A percentile compares a stretch with the other conserved stretches of the same genome.
These are phyloP conservation scores for Epizoanthus rinbou DNA, from an alignment of 92 coral and sea anemone species.

Conservation along the genomic window DNA sequence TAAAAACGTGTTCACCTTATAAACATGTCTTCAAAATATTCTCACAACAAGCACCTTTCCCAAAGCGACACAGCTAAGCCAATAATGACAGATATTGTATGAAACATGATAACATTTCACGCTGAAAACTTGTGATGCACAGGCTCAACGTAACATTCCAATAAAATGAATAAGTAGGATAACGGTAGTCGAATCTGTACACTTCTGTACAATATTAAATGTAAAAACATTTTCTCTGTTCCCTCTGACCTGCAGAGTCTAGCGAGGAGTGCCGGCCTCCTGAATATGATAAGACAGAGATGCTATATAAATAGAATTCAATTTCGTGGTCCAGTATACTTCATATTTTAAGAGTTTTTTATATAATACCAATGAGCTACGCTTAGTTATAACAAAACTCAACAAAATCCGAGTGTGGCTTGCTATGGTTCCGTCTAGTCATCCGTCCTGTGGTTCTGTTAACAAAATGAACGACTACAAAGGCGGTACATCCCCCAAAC, in stretches of 20 bases:
- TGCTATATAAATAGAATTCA: conserved; percentile 43
- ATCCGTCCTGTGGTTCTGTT: not conserved
- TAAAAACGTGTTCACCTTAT: not conserved
- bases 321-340: conserved; percentile 25
- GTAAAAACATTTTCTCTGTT: conserved; percentile 20
- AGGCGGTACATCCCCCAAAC: no score
- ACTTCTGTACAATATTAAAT: conserved; percentile 40
- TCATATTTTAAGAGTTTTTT: conserved; percentile 1
- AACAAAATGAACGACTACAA: no score
- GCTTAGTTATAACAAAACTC: conserved; percentile 2
- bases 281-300: conserved; percentile 28
- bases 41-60: not conserved
- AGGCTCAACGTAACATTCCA: conserved; percentile 27
- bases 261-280: conserved; percentile 27
- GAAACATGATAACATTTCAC: not conserved
- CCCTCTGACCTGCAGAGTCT: conserved; percentile 38
- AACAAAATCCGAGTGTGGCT: conserved; percentile 28
- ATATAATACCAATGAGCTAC: not conserved
- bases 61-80: conserved; percentile 30
- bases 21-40: not conserved
- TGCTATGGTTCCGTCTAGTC: not conserved
- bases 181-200: conserved; percentile 26
- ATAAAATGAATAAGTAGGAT: conserved; percentile 15
- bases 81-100: not conserved
- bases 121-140: conserved; percentile 26